phyloP scores from a whole-genome alignment of 2,113 vertebrate species.

The Mastomys natalensis region DNA sequence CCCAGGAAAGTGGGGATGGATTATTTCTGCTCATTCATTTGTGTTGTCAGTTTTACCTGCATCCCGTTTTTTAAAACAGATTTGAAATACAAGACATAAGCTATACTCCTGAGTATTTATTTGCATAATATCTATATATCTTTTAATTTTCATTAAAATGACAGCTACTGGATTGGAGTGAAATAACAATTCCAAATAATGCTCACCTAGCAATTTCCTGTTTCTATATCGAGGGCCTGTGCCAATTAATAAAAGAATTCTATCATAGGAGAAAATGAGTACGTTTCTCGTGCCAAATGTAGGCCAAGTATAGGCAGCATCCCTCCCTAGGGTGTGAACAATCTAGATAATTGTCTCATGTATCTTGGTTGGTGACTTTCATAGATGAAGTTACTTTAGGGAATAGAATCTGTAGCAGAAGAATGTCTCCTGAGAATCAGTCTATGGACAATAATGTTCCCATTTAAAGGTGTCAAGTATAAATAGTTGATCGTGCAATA shows the following conservation, averaged over 20 bases:
- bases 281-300: constrained; percentile 60
- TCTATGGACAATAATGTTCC: background rate
- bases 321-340: background rate
- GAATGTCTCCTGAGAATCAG: background rate
- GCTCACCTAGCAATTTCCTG: constrained; percentile 79
- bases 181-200: constrained; percentile 82
- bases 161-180: constrained; percentile 65
- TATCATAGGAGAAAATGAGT: constrained; percentile 75
- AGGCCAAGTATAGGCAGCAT: background rate
- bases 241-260: constrained; percentile 79
- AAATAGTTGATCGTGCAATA: background rate
- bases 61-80: constrained; percentile 53
- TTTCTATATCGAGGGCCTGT: constrained; percentile 60
- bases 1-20: constrained; percentile 20
- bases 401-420: background rate
- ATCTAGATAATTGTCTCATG: constrained; percentile 33
- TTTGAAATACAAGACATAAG: constrained; percentile 58
- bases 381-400: background rate
- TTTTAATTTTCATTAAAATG: constrained; percentile 68
- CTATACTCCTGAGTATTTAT: constrained; percentile 19
- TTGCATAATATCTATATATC: constrained; percentile 67
- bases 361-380: constrained; percentile 7
- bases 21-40: background rate
- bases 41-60: background rate
- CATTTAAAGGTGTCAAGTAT: background rate